Percentiles rank a stretch among this genome's conserved stretches.
These are phyloP conservation scores for Scalopus aquaticus DNA, from an alignment of 2,113 vertebrate genomes.

Conservation along the genomic window DNA sequence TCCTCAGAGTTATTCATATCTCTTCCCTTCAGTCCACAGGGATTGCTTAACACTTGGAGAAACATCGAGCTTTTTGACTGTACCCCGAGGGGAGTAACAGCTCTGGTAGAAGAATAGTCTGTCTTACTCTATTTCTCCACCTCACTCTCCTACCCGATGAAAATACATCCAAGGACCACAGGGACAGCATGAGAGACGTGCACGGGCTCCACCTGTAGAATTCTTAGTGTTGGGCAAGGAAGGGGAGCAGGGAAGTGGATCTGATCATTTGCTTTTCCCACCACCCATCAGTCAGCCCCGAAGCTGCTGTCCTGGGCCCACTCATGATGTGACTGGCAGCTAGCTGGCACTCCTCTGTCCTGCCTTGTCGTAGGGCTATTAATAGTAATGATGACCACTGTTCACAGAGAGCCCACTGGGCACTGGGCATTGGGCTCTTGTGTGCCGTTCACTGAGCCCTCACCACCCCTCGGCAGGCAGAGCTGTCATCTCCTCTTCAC, in stretches of 20 bases:
- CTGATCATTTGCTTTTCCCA: not conserved
- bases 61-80: conserved; percentile 23
- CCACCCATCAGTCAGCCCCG: not conserved
- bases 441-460: not conserved
- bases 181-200: not conserved
- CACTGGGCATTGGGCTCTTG: fast-evolving
- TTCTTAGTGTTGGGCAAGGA: not conserved
- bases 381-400: not conserved
- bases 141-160: not conserved
- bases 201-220: not conserved
- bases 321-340: not conserved
- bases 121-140: not conserved
- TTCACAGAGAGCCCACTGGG: not conserved
- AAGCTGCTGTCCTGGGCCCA: not conserved
- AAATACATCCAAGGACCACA: not conserved
- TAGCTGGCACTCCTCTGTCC: not conserved
- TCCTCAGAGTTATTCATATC: conserved; percentile 28
- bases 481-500: not conserved
- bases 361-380: not conserved
- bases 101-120: not conserved
- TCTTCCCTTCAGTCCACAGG: not conserved
- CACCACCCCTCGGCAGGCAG: not conserved
- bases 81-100: not conserved
- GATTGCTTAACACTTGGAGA: conserved; percentile 37
- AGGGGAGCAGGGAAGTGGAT: not conserved